A percentile compares a stretch with the other conserved stretches of the same genome.
Conservation (phyloP, 2,113 vertebrate genomes). For the Lepus timidus region DNA sequence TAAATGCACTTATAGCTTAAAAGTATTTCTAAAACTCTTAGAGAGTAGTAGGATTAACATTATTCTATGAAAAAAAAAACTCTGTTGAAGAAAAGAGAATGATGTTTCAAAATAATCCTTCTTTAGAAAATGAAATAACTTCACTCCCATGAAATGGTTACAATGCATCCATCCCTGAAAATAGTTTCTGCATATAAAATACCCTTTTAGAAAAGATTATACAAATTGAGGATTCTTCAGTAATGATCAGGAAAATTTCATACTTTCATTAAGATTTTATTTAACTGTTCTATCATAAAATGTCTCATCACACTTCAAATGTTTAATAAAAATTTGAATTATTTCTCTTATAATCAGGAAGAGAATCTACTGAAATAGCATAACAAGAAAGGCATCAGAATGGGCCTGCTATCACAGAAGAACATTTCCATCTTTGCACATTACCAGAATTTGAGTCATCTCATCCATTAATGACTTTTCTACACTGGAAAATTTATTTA, state of each 20-base stretch:
- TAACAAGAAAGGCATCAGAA: neutral
- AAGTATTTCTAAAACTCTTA: slow-evolving; percentile 77
- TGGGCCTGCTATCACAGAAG: neutral
- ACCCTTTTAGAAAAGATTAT: neutral
- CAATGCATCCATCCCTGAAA: neutral
- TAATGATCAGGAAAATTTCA: neutral
- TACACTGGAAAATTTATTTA: neutral
- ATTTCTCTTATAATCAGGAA: neutral
- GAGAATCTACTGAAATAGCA: neutral
- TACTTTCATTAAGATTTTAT: neutral
- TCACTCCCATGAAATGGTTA: slow-evolving; percentile 20
- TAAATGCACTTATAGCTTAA: slow-evolving; percentile 63
- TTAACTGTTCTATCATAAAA: neutral
- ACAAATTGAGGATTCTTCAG: neutral
- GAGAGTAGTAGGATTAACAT: slow-evolving; percentile 62
- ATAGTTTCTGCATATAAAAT: neutral
- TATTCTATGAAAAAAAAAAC: slow-evolving; percentile 77
- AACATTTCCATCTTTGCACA: neutral
- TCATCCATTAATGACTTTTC: neutral
- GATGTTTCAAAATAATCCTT: slow-evolving; percentile 64
- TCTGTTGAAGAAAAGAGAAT: slow-evolving; percentile 63
- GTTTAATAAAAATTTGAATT: neutral
- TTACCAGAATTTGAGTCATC: neutral
- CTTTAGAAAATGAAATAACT: slow-evolving; percentile 34
- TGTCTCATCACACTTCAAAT: neutral